Conservation (phyloP, 2,113 vertebrate species). For the Synchiropus splendidus region DNA sequence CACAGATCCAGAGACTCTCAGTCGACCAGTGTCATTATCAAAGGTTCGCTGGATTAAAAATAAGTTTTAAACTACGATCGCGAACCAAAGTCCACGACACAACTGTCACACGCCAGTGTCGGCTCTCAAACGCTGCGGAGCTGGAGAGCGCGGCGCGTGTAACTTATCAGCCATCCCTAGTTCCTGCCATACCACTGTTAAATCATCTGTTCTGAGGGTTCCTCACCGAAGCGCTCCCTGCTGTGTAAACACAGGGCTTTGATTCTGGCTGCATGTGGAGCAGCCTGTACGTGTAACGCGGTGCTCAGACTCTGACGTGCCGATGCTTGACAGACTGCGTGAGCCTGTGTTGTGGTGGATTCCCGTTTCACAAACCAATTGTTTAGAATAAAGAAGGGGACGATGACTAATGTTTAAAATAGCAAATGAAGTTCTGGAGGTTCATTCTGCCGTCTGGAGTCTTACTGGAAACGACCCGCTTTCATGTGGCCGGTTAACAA, state of each 20-base stretch:
- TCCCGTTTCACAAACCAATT: constrained; percentile 18
- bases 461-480: constrained; percentile 26
- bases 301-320: constrained; percentile 4
- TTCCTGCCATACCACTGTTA: too few species aligned
- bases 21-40: too few species aligned
- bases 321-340: constrained; percentile 7
- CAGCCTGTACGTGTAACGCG: constrained; percentile 13
- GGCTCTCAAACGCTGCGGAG: too few species aligned
- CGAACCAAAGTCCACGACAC: too few species aligned
- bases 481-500: constrained; percentile 30
- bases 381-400: constrained; percentile 19
- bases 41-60: too few species aligned
- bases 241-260: neutral
- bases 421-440: constrained; percentile 15
- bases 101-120: too few species aligned
- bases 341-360: constrained; percentile 8
- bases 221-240: too few species aligned
- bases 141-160: too few species aligned
- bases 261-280: constrained; percentile 10
- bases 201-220: too few species aligned
- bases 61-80: too few species aligned
- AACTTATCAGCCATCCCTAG: too few species aligned
- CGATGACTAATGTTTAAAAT: constrained; percentile 18
- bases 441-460: constrained; percentile 17
- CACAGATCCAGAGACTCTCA: too few species aligned